phyloP scores from a whole-genome alignment of 2,888 invertebrate genomes.

The Trachelus troglodyta region DNA sequence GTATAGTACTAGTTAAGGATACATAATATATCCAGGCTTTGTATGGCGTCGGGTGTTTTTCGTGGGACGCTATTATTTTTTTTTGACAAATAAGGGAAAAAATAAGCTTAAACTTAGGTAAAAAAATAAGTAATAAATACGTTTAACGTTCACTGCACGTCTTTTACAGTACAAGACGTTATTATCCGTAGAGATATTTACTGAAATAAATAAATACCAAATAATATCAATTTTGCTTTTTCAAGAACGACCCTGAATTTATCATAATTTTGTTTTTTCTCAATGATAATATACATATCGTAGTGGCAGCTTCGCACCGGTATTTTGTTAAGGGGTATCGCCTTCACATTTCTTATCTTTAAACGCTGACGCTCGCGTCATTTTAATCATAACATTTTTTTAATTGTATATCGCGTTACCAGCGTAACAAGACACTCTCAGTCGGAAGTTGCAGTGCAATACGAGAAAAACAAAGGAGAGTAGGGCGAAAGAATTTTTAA shows the following conservation, averaged over 20 bases:
- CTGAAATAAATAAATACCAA: neutral
- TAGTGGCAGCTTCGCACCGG: neutral
- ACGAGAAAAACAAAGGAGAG: neutral
- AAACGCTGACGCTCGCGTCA: neutral
- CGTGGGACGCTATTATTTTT: neutral
- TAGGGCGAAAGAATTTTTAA: neutral
- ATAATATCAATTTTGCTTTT: neutral
- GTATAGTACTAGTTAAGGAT: neutral
- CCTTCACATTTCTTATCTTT: neutral
- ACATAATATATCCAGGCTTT: neutral
- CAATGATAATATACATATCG: neutral
- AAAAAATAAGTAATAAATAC: neutral
- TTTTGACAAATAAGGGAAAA: neutral
- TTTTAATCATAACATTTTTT: neutral
- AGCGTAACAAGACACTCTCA: neutral
- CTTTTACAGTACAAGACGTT: neutral
- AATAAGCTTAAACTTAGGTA: neutral
- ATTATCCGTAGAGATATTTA: neutral
- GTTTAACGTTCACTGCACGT: neutral
- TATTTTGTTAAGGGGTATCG: neutral
- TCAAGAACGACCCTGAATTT: neutral
- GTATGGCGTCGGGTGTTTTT: neutral
- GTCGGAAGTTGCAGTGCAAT: neutral
- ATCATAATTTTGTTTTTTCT: neutral
- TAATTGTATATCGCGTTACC: neutral